Evolutionary conservation across 2,113 vertebrate species (phyloP), one percentile per base, ranked within the genome.

Genomic region (Gila orcuttii): DNA sequence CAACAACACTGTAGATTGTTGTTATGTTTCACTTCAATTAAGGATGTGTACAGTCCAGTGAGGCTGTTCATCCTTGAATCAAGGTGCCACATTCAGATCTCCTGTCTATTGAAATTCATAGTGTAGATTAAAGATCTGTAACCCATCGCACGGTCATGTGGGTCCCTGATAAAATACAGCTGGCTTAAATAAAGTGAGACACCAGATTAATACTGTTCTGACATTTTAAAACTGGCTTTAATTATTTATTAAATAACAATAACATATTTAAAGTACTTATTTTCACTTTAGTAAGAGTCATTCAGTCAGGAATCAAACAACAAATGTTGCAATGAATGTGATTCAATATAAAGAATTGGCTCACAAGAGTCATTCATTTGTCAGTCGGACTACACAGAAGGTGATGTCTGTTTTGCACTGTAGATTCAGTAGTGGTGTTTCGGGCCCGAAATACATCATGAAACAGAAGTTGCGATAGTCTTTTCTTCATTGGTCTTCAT

Each of bases 1-100:
- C 91, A 90, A 91, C 92, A 93, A 91, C 90, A 90, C 90, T 93
- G 94, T 94, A 94, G 92, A 93, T 94, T 95, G 93, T 93, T 93
- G 90, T 94, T 93, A 93, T 82, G 92, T 92, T 93, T 92, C 39
- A 82, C 84, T 89, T 31, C 62, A 85, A 91, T 90, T 91, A 90
- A 91, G 88, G 92, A 92, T 90, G 88, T 91, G 90, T 90, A 69
- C 88, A 87, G 87, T 90, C 86, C 87, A 59, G 89, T 86, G 90
- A 92, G 87, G 89, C 28, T 87, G 91, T 88, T 92, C 90, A 93
- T 93, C 91, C 91, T 94, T 93, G 93, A 94, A 88, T 93, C 93
- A 93, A 94, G 92, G 93, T 94, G 92, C 91, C 92, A 91, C 90
- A 62, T 62, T 79, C 55, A 79, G 55, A 62, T n/a, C 23, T 15